Percentiles rank a stretch among this genome's conserved stretches.
Evolutionary conservation across 1,140 invertebrate genomes (phyloP).

Genomic region (Micrasema minimum): DNA sequence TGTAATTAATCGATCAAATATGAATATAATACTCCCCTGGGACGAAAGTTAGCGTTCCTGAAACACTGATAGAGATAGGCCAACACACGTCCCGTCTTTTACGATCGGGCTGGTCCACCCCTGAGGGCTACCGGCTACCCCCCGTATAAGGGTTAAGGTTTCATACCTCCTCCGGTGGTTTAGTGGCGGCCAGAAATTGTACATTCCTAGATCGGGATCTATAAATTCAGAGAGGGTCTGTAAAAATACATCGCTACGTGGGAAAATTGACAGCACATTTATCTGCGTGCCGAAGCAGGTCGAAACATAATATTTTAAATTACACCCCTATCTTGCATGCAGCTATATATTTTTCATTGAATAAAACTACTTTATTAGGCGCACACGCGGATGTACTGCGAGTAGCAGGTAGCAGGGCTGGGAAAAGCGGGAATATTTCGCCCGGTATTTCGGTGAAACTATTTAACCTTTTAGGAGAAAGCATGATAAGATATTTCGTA

Average conservation of each 20-base stretch:
- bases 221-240: slow-evolving; percentile 25
- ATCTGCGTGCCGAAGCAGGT: slow-evolving; percentile 10
- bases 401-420: too few relatives aligned
- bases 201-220: slow-evolving; percentile 33
- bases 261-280: slow-evolving; percentile 29
- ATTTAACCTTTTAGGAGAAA: too few relatives aligned
- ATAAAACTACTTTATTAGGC: too few relatives aligned
- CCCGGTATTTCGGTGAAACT: too few relatives aligned
- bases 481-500: too few relatives aligned
- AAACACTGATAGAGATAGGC: slow-evolving; percentile 17
- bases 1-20: slow-evolving; percentile 35
- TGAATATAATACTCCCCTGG: background rate
- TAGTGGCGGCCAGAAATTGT: slow-evolving; percentile 26
- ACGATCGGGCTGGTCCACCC: slow-evolving; percentile 23
- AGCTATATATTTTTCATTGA: too few relatives aligned
- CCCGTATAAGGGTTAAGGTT: slow-evolving; percentile 10
- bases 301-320: too few relatives aligned
- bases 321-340: too few relatives aligned
- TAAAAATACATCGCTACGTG: slow-evolving; percentile 36
- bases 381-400: too few relatives aligned
- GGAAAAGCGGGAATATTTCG: too few relatives aligned
- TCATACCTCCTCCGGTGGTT: slow-evolving; percentile 7
- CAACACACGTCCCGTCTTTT: background rate
- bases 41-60: slow-evolving; percentile 10
- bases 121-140: background rate